Base-by-base conservation (phyloP, 2,888 invertebrate species). In the Aelia acuminata region DNA sequence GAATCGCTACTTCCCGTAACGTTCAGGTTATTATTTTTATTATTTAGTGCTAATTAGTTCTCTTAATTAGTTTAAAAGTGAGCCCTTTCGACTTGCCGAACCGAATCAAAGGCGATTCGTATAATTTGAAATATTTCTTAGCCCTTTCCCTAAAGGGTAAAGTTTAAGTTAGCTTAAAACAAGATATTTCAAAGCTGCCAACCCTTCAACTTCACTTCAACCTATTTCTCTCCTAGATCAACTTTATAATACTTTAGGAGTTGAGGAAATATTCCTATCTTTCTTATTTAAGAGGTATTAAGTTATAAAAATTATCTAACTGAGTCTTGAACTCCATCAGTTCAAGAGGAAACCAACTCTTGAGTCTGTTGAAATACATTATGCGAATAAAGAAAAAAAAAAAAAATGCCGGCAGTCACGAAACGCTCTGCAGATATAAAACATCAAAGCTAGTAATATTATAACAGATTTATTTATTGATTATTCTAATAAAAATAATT, bases 61-160 rank as follows among this genome's bases (percentile, higher is more conserved):
- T 13, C 26, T 57, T 70, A 70, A 70, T 70, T 70, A 70, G 63
- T 70, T 70, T 15, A 70, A 35, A 18, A 20, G 63, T 20, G 18
- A 18, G 31, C 35, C 13, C 35, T 18, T 20, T 70, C 8, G 57
- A 26, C 8, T 35, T 70, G 63, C 31, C 35, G 35, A 35, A 35
- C 63, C 35, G 63, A 70, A 70, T 70, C 63, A 70, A 70, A 70
- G 18, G 35, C 18, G 31, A 7, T 15, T 1, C 18, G 5, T 35
- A 8, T 35, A 70, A 31, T 70, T 70, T 35, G 63, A 70, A 70
- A 70, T 35, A 7, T 70, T 70, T 70, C 63, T 70, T 70, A 70
- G 63, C 63, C 26, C 57, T 26, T 57, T 57, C 26, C 57, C 8
- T 70, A 35, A 1, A 31, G 35, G 63, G 63, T 70, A 70, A 70